A percentile compares a stretch with the other conserved stretches of the same genome.
phyloP scores from a whole-genome alignment of 2,888 invertebrate species.

The Toxonevra muliebris region DNA sequence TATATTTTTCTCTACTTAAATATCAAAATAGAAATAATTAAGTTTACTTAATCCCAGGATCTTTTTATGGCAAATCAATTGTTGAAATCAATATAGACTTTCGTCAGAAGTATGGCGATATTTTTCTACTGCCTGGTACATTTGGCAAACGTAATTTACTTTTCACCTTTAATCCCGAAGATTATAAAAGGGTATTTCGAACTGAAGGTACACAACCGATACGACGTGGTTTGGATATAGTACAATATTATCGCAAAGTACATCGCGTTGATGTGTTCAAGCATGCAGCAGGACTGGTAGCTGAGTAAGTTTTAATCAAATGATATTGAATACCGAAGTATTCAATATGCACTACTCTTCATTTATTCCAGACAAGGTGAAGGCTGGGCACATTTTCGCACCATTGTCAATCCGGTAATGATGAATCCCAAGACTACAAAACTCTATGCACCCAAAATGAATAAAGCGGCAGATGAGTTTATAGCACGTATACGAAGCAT shows the following conservation, averaged over 20 bases:
- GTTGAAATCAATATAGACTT: slow-evolving; percentile 26
- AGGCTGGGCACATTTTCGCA: slow-evolving; percentile 71
- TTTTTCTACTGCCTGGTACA: slow-evolving; percentile 60
- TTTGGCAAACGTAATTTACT: slow-evolving; percentile 52
- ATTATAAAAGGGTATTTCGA: slow-evolving; percentile 62
- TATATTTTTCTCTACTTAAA: not conserved
- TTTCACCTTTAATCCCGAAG: slow-evolving; percentile 65
- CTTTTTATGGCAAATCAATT: slow-evolving; percentile 28
- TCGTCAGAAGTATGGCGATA: slow-evolving; percentile 55
- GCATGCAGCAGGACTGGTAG: slow-evolving; percentile 42
- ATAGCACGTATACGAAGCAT: slow-evolving; percentile 45
- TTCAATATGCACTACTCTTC: not conserved
- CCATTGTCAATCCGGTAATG: slow-evolving; percentile 72
- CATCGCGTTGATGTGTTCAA: slow-evolving; percentile 49
- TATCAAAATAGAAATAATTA: not conserved
- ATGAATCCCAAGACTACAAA: slow-evolving; percentile 70
- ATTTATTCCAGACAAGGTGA: slow-evolving; percentile 62
- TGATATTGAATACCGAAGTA: no score
- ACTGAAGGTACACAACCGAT: slow-evolving; percentile 42
- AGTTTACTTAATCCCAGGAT: slow-evolving; percentile 20
- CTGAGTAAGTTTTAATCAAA: slow-evolving; percentile 43
- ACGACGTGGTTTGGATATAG: slow-evolving; percentile 56
- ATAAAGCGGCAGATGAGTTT: slow-evolving; percentile 63
- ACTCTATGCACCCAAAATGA: slow-evolving; percentile 66
- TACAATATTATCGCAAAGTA: slow-evolving; percentile 59